Conservation (phyloP, 2,113 vertebrate genomes). For the Tychaedon coryphoeus region DNA sequence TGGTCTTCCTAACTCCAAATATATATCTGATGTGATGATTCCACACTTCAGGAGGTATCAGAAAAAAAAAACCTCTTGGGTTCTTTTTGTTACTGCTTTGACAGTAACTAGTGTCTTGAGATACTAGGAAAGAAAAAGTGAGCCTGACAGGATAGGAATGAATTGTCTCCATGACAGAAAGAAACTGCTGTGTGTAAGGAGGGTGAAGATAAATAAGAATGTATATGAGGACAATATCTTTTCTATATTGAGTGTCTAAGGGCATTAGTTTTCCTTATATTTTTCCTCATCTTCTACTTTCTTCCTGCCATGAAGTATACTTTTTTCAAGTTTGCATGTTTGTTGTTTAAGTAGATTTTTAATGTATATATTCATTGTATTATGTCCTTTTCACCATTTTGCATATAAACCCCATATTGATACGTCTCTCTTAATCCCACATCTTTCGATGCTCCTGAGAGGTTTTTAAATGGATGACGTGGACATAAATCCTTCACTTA, state of each 20-base stretch:
- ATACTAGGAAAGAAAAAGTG: conserved; percentile 2
- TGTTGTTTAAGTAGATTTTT: not conserved
- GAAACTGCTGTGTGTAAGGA: not conserved
- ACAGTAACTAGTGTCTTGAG: conserved; percentile 52
- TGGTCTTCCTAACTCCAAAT: conserved; percentile 21
- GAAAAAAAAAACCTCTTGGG: conserved; percentile 29
- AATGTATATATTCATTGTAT: not conserved
- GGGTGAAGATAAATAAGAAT: conserved; percentile 26
- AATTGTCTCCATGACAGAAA: conserved; percentile 23
- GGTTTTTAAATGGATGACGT: not conserved
- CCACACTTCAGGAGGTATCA: conserved; percentile 28
- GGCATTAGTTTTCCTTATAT: not conserved
- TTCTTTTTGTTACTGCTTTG: conserved; percentile 57
- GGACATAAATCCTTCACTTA: not conserved
- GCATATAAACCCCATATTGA: not conserved
- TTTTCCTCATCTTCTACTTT: not conserved
- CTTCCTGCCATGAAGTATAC: not conserved
- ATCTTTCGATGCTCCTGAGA: not conserved
- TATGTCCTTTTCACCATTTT: not conserved
- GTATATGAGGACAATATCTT: not conserved
- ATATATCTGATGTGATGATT: conserved; percentile 1
- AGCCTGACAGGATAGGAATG: conserved; percentile 44
- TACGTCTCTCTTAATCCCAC: not conserved
- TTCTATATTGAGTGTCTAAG: not conserved
- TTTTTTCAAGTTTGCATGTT: not conserved